phyloP scores from a whole-genome alignment of 2,888 invertebrate species.

The Eudasyphora cyanicolor region DNA sequence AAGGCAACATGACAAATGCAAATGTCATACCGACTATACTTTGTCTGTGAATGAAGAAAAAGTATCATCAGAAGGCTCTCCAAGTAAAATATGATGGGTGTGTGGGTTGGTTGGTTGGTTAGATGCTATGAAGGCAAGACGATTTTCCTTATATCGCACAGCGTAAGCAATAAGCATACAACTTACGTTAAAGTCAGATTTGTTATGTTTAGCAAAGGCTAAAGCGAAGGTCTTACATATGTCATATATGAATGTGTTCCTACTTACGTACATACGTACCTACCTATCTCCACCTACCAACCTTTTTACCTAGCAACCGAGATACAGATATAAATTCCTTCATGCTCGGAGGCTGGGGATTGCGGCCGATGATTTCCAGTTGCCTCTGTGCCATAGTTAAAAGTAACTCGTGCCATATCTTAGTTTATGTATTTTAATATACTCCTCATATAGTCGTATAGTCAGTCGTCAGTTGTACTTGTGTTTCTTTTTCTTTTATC shows the following conservation, averaged over 20 bases:
- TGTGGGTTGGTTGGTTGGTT: neutral
- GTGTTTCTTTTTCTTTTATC: neutral
- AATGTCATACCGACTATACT: constrained; percentile 49
- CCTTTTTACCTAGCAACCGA: too few species aligned
- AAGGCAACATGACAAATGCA: constrained; percentile 59
- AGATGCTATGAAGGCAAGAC: neutral
- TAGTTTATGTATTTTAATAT: constrained; percentile 27
- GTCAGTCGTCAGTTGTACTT: too few species aligned
- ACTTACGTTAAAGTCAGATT: constrained; percentile 40
- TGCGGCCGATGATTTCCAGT: neutral
- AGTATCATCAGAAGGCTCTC: neutral
- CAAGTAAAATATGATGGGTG: neutral
- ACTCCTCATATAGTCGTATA: neutral
- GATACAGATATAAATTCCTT: neutral
- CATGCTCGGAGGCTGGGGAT: neutral
- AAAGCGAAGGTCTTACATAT: constrained; percentile 27
- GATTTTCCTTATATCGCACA: neutral
- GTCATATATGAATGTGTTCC: too few species aligned
- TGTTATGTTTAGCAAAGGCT: constrained; percentile 40
- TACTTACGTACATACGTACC: too few species aligned
- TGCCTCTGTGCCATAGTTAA: neutral
- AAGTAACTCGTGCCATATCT: constrained; percentile 16
- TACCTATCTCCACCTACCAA: too few species aligned
- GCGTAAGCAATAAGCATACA: neutral
- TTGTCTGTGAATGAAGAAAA: constrained; percentile 21